Percentiles rank a stretch among this genome's conserved stretches.
These are phyloP conservation scores for Bemisia tabaci DNA, from an alignment of 1,140 invertebrate species.

Conservation along the genomic window DNA sequence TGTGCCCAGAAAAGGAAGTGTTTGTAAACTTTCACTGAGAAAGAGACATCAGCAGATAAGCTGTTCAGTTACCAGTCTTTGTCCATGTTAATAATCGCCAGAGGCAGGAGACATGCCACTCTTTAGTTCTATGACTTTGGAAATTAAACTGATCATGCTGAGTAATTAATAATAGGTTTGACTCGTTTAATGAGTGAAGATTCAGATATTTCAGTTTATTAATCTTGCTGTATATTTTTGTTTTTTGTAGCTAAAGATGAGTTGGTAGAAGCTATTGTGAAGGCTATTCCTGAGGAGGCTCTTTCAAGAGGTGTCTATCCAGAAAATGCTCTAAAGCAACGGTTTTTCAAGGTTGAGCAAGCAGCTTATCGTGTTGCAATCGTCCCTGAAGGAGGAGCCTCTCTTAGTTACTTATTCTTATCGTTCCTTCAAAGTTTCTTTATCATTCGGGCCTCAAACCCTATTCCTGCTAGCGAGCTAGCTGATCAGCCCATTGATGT, in stretches of 20 bases:
- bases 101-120: too few relatives aligned
- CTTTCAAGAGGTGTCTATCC: slow-evolving; percentile 67
- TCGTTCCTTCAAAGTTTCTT: slow-evolving; percentile 74
- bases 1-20: too few relatives aligned
- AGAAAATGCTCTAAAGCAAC: slow-evolving; percentile 65
- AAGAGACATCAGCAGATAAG: too few relatives aligned
- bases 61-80: too few relatives aligned
- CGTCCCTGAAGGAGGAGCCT: slow-evolving; percentile 44
- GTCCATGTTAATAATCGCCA: too few relatives aligned
- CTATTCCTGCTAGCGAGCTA: slow-evolving; percentile 51
- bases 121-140: too few relatives aligned
- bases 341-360: slow-evolving; percentile 58
- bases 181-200: too few relatives aligned
- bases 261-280: slow-evolving; percentile 55
- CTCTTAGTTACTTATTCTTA: slow-evolving; percentile 64
- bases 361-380: slow-evolving; percentile 19
- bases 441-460: slow-evolving; percentile 45
- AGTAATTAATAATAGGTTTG: too few relatives aligned
- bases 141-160: too few relatives aligned
- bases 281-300: slow-evolving; percentile 61
- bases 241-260: slow-evolving; percentile 44
- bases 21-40: too few relatives aligned
- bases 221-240: slow-evolving; percentile 13
- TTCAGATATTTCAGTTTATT: too few relatives aligned
- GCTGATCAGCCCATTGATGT: slow-evolving; percentile 53